Conservation (phyloP, 2,113 vertebrate species). For the Gopherus flavomarginatus region DNA sequence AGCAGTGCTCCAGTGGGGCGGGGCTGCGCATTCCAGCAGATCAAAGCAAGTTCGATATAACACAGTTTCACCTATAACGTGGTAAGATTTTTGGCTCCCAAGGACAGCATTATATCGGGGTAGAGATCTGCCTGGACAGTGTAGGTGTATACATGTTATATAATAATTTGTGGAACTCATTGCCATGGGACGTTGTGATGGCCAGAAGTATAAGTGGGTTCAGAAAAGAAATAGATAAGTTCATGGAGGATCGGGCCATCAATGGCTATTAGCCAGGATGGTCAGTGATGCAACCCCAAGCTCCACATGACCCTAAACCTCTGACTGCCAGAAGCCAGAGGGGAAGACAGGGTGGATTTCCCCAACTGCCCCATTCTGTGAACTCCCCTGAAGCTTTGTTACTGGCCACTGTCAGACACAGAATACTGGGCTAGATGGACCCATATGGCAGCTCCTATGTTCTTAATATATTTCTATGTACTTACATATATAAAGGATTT, state of each 20-base stretch:
- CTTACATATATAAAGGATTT: background rate
- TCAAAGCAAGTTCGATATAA: too few species aligned
- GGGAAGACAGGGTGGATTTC: background rate
- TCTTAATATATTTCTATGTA: background rate
- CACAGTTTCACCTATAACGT: too few species aligned
- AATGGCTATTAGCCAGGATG: background rate
- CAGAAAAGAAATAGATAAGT: background rate
- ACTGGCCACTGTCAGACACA: background rate
- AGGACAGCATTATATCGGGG: too few species aligned
- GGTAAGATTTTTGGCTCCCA: too few species aligned
- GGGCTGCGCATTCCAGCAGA: too few species aligned
- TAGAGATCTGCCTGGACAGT: background rate
- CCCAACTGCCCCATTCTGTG: background rate
- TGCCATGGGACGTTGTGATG: background rate
- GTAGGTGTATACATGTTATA: background rate
- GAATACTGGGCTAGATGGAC: background rate
- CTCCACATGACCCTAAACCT: background rate
- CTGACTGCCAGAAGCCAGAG: background rate
- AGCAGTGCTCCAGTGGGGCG: too few species aligned
- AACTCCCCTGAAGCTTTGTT: background rate
- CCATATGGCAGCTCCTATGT: background rate
- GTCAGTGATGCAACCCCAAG: background rate
- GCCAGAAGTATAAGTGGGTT: background rate
- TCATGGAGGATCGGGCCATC: background rate
- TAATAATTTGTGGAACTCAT: background rate